These are phyloP conservation scores for Vanessa tameamea DNA, from an alignment of 1,140 invertebrate species.

Conservation along the genomic window DNA sequence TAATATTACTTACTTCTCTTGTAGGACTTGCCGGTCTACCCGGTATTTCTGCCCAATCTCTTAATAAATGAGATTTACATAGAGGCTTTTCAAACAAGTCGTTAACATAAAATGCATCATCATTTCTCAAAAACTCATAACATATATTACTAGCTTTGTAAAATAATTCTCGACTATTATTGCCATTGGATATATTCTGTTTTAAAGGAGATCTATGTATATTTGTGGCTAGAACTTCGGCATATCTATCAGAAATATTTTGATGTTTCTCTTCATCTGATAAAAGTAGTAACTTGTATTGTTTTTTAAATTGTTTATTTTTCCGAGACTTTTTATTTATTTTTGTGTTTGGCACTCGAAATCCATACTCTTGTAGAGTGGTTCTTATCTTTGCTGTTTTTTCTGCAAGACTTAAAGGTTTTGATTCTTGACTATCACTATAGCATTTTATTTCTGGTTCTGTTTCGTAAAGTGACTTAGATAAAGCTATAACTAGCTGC, in stretches of 20 bases:
- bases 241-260: slow-evolving; percentile 63
- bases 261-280: slow-evolving; percentile 59
- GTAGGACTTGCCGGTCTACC: slow-evolving; percentile 71
- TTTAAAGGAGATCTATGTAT: slow-evolving; percentile 35
- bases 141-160: slow-evolving; percentile 52
- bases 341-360: slow-evolving; percentile 60
- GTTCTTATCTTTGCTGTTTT: slow-evolving; percentile 58
- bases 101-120: slow-evolving; percentile 76
- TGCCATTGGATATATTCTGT: slow-evolving; percentile 11
- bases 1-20: slow-evolving; percentile 39
- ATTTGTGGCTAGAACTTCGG: slow-evolving; percentile 61
- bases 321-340: slow-evolving; percentile 43
- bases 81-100: slow-evolving; percentile 54
- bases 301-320: slow-evolving; percentile 49
- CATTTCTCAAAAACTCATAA: slow-evolving; percentile 58
- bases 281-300: slow-evolving; percentile 59
- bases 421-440: slow-evolving; percentile 42
- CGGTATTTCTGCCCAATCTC: slow-evolving; percentile 74
- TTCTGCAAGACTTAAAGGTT: slow-evolving; percentile 53
- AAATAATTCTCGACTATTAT: slow-evolving; percentile 41
- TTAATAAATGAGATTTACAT: slow-evolving; percentile 65
- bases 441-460: not conserved
- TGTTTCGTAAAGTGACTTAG: slow-evolving; percentile 63
- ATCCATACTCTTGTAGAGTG: slow-evolving; percentile 74
- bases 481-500: slow-evolving; percentile 81